Percentiles rank a stretch among this genome's conserved stretches.
Conservation (phyloP, 2,113 vertebrate genomes). For the Ceratotherium simum region DNA sequence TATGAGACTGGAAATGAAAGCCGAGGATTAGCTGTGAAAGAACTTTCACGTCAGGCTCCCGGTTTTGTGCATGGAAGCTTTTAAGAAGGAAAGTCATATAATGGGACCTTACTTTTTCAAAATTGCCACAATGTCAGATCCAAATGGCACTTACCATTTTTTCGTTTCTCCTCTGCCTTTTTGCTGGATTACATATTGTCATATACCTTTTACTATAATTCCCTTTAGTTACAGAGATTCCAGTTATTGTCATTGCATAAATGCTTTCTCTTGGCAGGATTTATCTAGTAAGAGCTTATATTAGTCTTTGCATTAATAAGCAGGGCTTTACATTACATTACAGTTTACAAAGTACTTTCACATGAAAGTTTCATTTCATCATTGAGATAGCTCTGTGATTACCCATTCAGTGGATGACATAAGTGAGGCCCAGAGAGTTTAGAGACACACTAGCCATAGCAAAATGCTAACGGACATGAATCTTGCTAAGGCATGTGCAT, state of each 20-base stretch:
- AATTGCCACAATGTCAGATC: not conserved
- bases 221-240: not conserved
- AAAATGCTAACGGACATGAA: not conserved
- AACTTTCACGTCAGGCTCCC: not conserved
- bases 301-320: not conserved
- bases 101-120: not conserved
- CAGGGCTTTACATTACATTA: not conserved
- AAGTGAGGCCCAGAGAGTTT: not conserved
- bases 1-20: not conserved
- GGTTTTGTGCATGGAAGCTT: not conserved
- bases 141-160: not conserved
- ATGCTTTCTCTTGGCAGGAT: not conserved
- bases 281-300: not conserved
- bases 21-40: not conserved
- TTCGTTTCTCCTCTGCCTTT: not conserved
- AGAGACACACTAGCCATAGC: rapidly evolving
- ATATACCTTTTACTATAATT: not conserved
- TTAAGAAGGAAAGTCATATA: not conserved
- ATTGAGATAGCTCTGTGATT: not conserved
- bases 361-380: not conserved
- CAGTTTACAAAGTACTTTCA: not conserved
- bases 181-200: not conserved
- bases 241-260: not conserved
- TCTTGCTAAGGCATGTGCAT: rapidly evolving
- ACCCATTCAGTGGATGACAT: not conserved